Evolutionary conservation across 53 echinoderm and acorn worm species (phyloP), one percentile per base, ranked within the genome.

Genomic region (Luidia sarsii): DNA sequence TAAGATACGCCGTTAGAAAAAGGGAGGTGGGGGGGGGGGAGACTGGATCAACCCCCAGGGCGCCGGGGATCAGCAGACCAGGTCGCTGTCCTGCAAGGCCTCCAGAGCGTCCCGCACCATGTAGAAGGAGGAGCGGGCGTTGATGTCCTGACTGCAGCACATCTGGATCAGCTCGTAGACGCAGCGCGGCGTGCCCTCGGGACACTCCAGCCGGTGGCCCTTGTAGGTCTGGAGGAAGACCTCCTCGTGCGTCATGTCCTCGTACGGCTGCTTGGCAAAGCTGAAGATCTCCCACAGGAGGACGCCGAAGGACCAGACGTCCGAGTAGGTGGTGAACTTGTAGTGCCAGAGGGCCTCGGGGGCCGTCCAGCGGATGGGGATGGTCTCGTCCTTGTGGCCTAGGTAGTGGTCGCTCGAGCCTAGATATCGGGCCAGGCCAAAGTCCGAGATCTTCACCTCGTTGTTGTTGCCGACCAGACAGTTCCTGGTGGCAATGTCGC

Each of bases 381-480:
- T 90, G 7, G 82, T 88, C 70, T 97, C 97, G 50, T 88, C 93
- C 57, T 91, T 88, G 38, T 90, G 85, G 13, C 97, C 97, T 2
- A 88, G 35, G 57, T 73, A 89, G 55, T 82, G 85, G 16, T 87
- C 83, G 4, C 81, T 86, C n/a, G 81, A 67, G 8, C 92, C 95
- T 2, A 97, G 65, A 54, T 89, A 91, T 46, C 93, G 81, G 21
- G 97, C 97, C 22, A 97, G 70, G 15, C 97, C 97, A 97, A 97
- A 97, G 86, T 97, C 97, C 20, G 97, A 91, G 28, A 97, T 97
- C 80, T 97, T 97, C 1, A 97, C 97, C n/a, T 90, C 88, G 54
- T 91, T 67, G 54, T 72, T 82, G 38, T 59, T 80, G 22, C 88
- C 91, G 36, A 97, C 92, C 2, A 97, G 89, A 80, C 97, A 97